phyloP scores from a whole-genome alignment of 1,140 invertebrate genomes.

The Carcinoscorpius rotundicauda region DNA sequence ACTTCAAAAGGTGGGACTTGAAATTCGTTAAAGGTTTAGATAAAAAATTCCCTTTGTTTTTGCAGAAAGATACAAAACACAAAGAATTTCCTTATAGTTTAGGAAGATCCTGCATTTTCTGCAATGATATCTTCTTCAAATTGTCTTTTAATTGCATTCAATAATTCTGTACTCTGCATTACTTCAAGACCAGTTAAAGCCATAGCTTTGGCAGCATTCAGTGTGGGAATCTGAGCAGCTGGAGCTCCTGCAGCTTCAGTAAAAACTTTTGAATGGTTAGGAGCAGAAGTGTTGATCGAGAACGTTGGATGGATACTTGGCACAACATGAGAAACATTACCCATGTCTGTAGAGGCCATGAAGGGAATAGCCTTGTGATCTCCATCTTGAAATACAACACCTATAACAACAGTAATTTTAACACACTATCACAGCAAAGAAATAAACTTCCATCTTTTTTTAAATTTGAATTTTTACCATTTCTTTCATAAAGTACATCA shows the following conservation, averaged over 20 bases:
- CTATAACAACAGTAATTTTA: not conserved
- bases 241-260: constrained; percentile 25
- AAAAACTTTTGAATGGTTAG: constrained; percentile 31
- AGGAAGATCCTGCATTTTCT: not conserved
- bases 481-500: too few relatives aligned
- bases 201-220: constrained; percentile 27
- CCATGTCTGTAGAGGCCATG: constrained; percentile 30
- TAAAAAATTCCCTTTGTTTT: too few relatives aligned
- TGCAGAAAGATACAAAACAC: too few relatives aligned
- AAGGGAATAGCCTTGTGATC: constrained; percentile 9
- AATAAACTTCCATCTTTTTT: too few relatives aligned
- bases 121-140: constrained; percentile 19
- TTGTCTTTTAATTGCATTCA: constrained; percentile 13
- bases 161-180: constrained; percentile 10
- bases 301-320: constrained; percentile 33
- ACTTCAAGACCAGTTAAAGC: constrained; percentile 26
- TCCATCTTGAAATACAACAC: constrained; percentile 2
- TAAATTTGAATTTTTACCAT: too few relatives aligned
- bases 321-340: constrained; percentile 32
- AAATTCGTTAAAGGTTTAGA: too few relatives aligned
- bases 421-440: too few relatives aligned
- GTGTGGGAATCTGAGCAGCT: constrained; percentile 26
- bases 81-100: too few relatives aligned
- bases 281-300: constrained; percentile 25
- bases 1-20: too few relatives aligned